Percentiles rank a stretch among this genome's conserved stretches.
Evolutionary conservation across 2,113 vertebrate species (phyloP).

Genomic region (Riparia riparia): DNA sequence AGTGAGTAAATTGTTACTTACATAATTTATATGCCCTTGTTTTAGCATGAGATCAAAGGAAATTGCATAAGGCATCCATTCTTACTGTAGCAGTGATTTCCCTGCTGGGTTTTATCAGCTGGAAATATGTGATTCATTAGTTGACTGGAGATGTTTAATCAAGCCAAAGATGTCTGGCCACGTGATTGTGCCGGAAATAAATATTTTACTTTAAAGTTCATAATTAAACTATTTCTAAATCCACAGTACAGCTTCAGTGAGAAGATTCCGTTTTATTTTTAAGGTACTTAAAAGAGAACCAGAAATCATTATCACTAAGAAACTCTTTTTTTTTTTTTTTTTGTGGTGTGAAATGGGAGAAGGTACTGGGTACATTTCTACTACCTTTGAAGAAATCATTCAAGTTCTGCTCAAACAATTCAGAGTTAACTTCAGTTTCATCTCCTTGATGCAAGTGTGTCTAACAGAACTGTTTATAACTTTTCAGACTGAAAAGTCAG

Average conservation of each 20-base stretch:
- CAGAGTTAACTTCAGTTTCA: background rate
- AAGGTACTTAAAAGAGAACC: background rate
- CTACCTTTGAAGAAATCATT: background rate
- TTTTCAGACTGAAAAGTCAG: background rate
- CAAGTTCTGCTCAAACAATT: background rate
- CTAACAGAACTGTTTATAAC: background rate
- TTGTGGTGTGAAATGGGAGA: background rate
- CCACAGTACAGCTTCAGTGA: background rate
- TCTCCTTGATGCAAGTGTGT: background rate
- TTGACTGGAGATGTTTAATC: background rate
- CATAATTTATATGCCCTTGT: background rate
- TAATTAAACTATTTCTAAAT: background rate
- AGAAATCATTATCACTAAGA: background rate
- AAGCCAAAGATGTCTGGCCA: background rate
- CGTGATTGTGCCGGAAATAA: background rate
- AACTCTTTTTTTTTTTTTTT: background rate
- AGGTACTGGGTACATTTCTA: background rate
- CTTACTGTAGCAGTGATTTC: background rate
- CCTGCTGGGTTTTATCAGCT: background rate
- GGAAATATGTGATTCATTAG: background rate
- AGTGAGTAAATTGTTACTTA: background rate
- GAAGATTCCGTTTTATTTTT: background rate
- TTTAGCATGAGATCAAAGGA: background rate
- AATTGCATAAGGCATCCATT: background rate
- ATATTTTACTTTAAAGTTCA: background rate